These are phyloP conservation scores for Drosophila maculinotata DNA, from an alignment of 2,888 invertebrate species.

Conservation along the genomic window DNA sequence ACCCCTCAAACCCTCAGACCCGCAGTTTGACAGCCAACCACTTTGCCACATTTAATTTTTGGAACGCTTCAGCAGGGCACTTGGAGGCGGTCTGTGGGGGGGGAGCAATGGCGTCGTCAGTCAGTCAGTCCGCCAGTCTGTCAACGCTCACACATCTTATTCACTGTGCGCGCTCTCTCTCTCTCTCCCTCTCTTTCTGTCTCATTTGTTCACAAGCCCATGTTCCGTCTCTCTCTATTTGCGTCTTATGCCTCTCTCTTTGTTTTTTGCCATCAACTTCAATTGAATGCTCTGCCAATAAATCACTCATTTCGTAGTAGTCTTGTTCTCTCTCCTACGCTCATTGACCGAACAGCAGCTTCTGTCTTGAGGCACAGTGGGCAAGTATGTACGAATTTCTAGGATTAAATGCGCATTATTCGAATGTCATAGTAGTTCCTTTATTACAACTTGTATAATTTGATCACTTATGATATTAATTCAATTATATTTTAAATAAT, in stretches of 20 bases:
- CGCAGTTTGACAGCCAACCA: slow-evolving; percentile 48
- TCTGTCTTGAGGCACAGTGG: slow-evolving; percentile 57
- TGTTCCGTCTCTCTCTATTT: slow-evolving; percentile 10
- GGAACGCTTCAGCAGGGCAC: slow-evolving; percentile 16
- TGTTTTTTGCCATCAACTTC: slow-evolving; percentile 78
- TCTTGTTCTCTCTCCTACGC: slow-evolving; percentile 61
- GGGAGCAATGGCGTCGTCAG: slow-evolving; percentile 46
- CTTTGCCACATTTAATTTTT: slow-evolving; percentile 75
- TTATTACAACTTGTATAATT: too few relatives aligned
- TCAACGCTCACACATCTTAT: slow-evolving; percentile 80
- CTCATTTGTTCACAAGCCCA: slow-evolving; percentile 54
- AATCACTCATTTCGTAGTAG: slow-evolving; percentile 82
- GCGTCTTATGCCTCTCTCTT: slow-evolving; percentile 6
- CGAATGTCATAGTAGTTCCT: too few relatives aligned
- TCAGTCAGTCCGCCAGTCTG: slow-evolving; percentile 54
- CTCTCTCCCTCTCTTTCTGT: neutral
- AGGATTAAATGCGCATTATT: too few relatives aligned
- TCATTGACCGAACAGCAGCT: slow-evolving; percentile 37
- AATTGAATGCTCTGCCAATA: slow-evolving; percentile 77
- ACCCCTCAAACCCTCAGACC: neutral
- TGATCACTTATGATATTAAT: too few relatives aligned
- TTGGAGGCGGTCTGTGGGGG: neutral
- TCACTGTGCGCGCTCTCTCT: slow-evolving; percentile 46
- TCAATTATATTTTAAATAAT: too few relatives aligned
- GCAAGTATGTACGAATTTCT: neutral